Conservation (phyloP, 2,888 invertebrate species). For the Hirtodrosophila duncani region DNA sequence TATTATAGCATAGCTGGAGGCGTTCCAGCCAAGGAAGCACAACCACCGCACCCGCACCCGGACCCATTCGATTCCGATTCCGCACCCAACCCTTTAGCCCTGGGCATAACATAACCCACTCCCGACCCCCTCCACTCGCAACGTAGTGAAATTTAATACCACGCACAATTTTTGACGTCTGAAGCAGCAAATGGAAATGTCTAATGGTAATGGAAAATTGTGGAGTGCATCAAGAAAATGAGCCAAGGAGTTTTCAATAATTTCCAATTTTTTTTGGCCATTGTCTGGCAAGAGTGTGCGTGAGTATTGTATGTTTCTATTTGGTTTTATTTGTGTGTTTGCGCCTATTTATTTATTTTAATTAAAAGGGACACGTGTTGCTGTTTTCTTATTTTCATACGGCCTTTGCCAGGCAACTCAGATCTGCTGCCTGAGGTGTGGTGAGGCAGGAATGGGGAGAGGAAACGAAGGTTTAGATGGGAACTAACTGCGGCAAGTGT, state of each 20-base stretch:
- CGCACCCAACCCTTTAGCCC: slow-evolving; percentile 40
- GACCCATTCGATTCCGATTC: no score
- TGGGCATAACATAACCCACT: slow-evolving; percentile 32
- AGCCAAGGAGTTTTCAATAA: no score
- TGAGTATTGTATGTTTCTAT: slow-evolving; percentile 19
- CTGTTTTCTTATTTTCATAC: slow-evolving; percentile 65
- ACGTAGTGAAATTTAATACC: slow-evolving; percentile 68
- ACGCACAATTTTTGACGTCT: slow-evolving; percentile 59
- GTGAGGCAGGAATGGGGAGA: no score
- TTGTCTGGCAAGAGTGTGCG: neutral
- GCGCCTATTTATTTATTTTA: slow-evolving; percentile 69
- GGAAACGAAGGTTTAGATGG: no score
- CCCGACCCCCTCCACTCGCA: slow-evolving; percentile 6
- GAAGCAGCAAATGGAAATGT: slow-evolving; percentile 25
- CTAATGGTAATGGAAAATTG: slow-evolving; percentile 3
- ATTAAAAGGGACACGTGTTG: slow-evolving; percentile 69
- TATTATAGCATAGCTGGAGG: slow-evolving; percentile 25
- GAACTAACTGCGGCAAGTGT: slow-evolving; percentile 17
- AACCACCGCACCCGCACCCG: no score
- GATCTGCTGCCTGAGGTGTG: slow-evolving; percentile 19
- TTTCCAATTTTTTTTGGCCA: no score
- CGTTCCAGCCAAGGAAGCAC: slow-evolving; percentile 18
- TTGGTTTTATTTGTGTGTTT: slow-evolving; percentile 44
- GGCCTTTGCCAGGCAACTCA: slow-evolving; percentile 48
- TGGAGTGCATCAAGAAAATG: neutral